Evolutionary conservation across 2,113 vertebrate species (phyloP).

Genomic region (Sceloporus undulatus): DNA sequence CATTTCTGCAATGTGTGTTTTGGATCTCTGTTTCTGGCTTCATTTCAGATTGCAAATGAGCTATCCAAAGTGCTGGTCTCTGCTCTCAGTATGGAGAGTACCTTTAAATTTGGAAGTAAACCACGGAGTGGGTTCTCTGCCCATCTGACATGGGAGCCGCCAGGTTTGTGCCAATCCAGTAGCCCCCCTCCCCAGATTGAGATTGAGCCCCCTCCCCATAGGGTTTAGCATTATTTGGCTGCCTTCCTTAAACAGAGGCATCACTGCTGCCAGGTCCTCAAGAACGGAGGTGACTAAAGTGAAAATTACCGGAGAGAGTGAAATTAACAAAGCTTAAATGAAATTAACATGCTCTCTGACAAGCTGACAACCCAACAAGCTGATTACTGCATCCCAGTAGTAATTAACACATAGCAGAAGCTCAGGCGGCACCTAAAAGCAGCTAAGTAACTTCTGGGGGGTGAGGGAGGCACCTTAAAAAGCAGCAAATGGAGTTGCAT

Average conservation of each 20-base stretch:
- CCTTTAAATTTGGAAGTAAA: no score
- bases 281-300: slow-evolving; percentile 41
- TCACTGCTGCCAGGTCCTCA: slow-evolving; percentile 25
- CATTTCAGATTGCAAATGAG: no score
- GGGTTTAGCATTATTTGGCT: not conserved
- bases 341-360: slow-evolving; percentile 50
- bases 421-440: slow-evolving; percentile 33
- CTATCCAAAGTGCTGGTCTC: no score
- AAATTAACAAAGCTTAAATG: slow-evolving; percentile 51
- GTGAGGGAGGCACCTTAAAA: not conserved
- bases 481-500: not conserved
- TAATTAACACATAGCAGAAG: slow-evolving; percentile 46
- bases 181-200: no score
- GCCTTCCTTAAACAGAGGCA: slow-evolving; percentile 6
- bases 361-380: slow-evolving; percentile 47
- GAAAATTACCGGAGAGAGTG: slow-evolving; percentile 41
- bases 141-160: no score
- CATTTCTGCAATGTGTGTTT: no score
- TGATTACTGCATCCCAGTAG: slow-evolving; percentile 46
- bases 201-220: not conserved
- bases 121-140: no score
- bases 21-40: no score
- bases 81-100: no score
- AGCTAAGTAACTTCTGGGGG: slow-evolving; percentile 16
- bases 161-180: no score